These are phyloP conservation scores for Chymomyza fuscimana DNA, from an alignment of 2,888 invertebrate species.

Conservation along the genomic window DNA sequence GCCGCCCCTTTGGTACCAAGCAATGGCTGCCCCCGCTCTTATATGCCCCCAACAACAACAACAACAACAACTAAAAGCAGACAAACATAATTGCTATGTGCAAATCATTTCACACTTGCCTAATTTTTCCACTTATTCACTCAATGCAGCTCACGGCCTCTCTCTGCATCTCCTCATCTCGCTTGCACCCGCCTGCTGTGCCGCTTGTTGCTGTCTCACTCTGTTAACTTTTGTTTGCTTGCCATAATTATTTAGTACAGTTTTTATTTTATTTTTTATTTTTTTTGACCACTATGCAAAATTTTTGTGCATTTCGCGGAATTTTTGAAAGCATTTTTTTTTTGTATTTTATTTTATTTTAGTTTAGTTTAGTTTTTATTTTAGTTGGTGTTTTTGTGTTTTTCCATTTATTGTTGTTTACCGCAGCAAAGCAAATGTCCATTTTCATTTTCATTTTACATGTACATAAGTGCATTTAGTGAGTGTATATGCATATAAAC, in stretches of 20 bases:
- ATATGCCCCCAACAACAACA: not conserved
- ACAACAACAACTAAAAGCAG: not conserved
- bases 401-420: not conserved
- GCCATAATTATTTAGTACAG: conserved; percentile 32
- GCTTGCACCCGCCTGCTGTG: not conserved
- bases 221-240: conserved; percentile 24
- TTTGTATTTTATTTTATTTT: not conserved
- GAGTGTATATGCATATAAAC: not conserved
- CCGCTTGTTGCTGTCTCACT: too few species aligned
- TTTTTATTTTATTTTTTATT: not conserved
- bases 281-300: conserved; percentile 12
- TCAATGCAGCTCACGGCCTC: not conserved
- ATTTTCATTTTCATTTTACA: conserved; percentile 17
- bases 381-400: not conserved
- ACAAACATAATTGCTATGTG: conserved; percentile 22
- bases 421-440: not conserved
- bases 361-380: conserved; percentile 26
- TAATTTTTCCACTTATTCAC: conserved; percentile 1
- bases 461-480: not conserved
- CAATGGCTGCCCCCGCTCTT: too few species aligned
- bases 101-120: conserved; percentile 53
- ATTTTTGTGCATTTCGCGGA: conserved; percentile 31
- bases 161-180: not conserved
- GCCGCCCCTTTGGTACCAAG: too few species aligned
- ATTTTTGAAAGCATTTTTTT: conserved; percentile 25